Evolutionary conservation across 2,113 vertebrate species (phyloP).

Genomic region (Nymphicus hollandicus): DNA sequence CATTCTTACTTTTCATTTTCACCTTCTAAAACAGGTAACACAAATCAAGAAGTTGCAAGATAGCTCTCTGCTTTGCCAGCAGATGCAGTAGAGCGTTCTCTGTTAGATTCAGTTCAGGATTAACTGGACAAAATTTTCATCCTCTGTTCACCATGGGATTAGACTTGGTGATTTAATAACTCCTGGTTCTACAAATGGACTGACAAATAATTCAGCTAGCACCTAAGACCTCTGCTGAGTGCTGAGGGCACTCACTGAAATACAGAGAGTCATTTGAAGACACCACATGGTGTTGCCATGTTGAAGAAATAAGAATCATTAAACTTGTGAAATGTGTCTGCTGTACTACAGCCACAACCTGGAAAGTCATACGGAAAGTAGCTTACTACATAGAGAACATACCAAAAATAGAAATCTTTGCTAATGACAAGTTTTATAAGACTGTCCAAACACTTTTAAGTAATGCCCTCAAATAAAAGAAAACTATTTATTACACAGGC

Average conservation of each 20-base stretch:
- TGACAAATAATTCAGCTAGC: not conserved
- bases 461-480: conserved; percentile 15
- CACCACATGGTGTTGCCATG: not conserved
- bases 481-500: conserved; percentile 39
- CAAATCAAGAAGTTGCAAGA: not conserved
- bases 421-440: not conserved
- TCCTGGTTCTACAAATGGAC: not conserved
- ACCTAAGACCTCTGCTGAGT: not conserved
- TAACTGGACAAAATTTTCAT: not conserved
- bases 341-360: not conserved
- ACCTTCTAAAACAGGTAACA: not conserved
- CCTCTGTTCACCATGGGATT: not conserved
- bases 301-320: not conserved
- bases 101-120: not conserved
- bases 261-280: not conserved
- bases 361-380: not conserved
- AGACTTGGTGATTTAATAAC: not conserved
- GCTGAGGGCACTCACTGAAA: not conserved
- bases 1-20: not conserved
- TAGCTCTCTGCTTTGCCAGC: not conserved
- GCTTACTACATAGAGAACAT: not conserved
- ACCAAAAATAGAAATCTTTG: not conserved
- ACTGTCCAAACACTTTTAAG: conserved; percentile 24
- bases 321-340: not conserved
- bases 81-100: not conserved